Evolutionary conservation across 92 coral and sea anemone species (phyloP).

Genomic region (Epizoanthus stellaris): DNA sequence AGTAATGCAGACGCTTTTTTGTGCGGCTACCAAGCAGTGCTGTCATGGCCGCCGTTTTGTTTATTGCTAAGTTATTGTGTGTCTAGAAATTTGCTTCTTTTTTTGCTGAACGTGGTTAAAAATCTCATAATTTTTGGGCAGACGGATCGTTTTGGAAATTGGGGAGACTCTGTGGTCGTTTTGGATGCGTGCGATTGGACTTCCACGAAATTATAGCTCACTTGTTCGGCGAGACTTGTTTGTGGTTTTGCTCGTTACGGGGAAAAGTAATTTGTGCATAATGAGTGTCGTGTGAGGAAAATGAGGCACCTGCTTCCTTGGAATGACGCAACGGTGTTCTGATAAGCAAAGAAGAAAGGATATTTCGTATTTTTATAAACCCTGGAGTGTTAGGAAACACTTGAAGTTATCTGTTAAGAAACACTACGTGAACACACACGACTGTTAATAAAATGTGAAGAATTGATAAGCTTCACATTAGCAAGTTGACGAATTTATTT

Average conservation of each 20-base stretch:
- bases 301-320: neutral
- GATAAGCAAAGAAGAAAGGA: neutral
- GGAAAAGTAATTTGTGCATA: slow-evolving; percentile 15
- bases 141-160: neutral
- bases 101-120: neutral
- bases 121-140: neutral
- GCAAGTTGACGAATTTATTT: neutral
- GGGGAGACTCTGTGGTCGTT: neutral
- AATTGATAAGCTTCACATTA: neutral
- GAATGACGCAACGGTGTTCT: slow-evolving; percentile 1
- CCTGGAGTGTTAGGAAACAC: neutral
- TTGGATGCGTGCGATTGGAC: neutral
- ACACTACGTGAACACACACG: neutral
- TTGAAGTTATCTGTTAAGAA: neutral
- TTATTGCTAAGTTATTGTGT: slow-evolving; percentile 1
- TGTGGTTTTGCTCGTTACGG: neutral
- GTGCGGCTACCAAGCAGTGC: slow-evolving; percentile 78
- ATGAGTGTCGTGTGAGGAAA: slow-evolving; percentile 11
- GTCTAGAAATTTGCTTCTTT: neutral
- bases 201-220: neutral
- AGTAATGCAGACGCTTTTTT: slow-evolving; percentile 4
- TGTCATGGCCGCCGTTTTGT: slow-evolving; percentile 95
- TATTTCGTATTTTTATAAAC: neutral
- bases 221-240: neutral
- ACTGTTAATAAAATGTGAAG: no score